Base-by-base conservation (phyloP, 2,113 vertebrate genomes). In the Rallus limicola region DNA sequence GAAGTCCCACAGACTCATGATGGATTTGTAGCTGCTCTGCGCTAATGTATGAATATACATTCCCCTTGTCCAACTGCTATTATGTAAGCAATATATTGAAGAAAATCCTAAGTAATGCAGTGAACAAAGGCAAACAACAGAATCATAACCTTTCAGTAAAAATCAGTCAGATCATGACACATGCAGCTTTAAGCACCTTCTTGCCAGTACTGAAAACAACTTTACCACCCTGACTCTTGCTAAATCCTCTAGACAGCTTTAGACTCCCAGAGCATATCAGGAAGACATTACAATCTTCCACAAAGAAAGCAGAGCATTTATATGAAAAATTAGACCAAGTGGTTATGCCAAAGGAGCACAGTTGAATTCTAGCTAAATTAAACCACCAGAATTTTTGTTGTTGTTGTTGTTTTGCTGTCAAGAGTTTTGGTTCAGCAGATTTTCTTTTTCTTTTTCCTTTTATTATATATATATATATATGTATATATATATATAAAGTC, bases 261-360 rank as follows among this genome's bases (percentile, higher is more conserved):
- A 91, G 77, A 64, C 8, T 91, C 65, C 33, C 46, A 87, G 40
- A 91, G 25, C 34, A 5, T 52, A 92, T 74, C 50, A 88, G 28
- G n/a, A 91, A 88, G 70, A 76, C 36, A 76, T 50, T 70, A 90
- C 1, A 6, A 70, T 82, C 44, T 82, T 76, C 11, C 67, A 74
- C 36, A 88, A 74, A 88, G 63, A 82, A 65, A 86, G 13, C 5
- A 18, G 24, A 90, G 28, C 29, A 86, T 82, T 86, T 58, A 69
- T 88, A 56, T 38, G n/a, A 74, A 93, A 93, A 93, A 86, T 46
- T 63, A 92, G 46, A 93, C n/a, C 40, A 94, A 26, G 9, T 29
- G 29, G 15, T 9, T 81, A 70, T 59, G 55, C 40, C 21, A 80
- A 50, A 69, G 36, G 50, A 88, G 13, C 38, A 88, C n/a, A 79